Evolutionary conservation across 2,888 invertebrate species (phyloP).

Genomic region (Gastrophysa polygoni): DNA sequence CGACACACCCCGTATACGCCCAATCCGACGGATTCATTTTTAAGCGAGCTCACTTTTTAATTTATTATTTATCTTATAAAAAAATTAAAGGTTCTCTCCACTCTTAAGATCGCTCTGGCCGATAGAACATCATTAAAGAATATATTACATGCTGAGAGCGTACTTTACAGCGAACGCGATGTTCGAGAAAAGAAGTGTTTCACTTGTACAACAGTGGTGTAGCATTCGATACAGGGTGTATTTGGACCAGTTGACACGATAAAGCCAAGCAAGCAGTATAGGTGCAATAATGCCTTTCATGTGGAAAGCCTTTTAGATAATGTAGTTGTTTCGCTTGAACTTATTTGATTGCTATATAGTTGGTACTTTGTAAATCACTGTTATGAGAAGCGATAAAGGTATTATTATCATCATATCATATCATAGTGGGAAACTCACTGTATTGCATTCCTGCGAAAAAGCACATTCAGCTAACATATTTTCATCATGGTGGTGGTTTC

Average conservation of each 20-base stretch:
- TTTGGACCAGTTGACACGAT: not conserved
- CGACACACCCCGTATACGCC: slow-evolving; percentile 49
- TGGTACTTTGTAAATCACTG: too few species aligned
- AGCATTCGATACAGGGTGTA: slow-evolving; percentile 10
- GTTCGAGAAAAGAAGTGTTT: slow-evolving; percentile 42
- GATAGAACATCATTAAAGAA: slow-evolving; percentile 58
- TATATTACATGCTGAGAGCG: slow-evolving; percentile 57
- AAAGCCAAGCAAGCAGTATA: too few species aligned
- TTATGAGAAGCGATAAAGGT: too few species aligned
- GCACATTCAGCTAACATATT: too few species aligned
- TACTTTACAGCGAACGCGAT: slow-evolving; percentile 50
- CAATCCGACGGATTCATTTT: slow-evolving; percentile 43
- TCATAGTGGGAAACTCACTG: too few species aligned
- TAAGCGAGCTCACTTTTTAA: slow-evolving; percentile 47
- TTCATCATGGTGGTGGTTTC: too few species aligned
- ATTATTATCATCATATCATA: too few species aligned
- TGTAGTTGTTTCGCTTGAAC: too few species aligned
- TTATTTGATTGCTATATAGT: too few species aligned
- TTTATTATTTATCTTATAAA: slow-evolving; percentile 53
- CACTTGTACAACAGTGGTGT: slow-evolving; percentile 34
- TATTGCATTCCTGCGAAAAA: too few species aligned
- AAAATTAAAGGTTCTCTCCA: slow-evolving; percentile 52
- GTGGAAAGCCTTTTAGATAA: too few species aligned
- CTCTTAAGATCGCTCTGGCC: slow-evolving; percentile 52
- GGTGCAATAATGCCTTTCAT: too few species aligned